Evolutionary conservation across 2,797 vertebrate species (phyloP).

Genomic region (Arremon brunneinucha): DNA sequence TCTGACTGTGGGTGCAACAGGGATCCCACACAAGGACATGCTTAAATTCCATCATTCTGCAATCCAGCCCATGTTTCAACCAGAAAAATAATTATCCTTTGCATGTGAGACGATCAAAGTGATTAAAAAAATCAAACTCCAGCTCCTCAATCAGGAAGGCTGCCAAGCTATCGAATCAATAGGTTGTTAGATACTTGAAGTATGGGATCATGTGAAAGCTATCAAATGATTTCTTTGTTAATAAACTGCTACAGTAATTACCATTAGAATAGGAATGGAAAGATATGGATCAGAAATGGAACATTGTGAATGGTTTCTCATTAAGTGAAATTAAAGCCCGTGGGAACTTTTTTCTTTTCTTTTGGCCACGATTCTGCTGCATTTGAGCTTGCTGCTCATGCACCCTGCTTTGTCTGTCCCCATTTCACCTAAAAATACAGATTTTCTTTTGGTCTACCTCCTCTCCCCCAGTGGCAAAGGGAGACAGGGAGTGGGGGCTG

Average conservation of each 20-base stretch:
- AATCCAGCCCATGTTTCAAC: neutral
- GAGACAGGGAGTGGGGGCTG: neutral
- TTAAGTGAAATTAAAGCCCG: constrained; percentile 43
- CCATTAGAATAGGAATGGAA: constrained; percentile 33
- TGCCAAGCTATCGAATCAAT: constrained; percentile 51
- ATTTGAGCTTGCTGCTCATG: fast-evolving
- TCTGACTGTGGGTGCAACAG: fast-evolving
- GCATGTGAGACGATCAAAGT: neutral
- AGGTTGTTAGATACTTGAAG: constrained; percentile 53
- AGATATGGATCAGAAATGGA: constrained; percentile 51
- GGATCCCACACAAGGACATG: neutral
- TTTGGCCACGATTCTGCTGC: neutral
- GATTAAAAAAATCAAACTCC: neutral
- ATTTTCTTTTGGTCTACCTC: neutral
- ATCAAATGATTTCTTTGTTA: constrained; percentile 60
- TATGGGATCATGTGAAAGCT: constrained; percentile 43
- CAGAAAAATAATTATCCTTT: constrained; percentile 16
- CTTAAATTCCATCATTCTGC: neutral
- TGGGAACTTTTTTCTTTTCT: neutral
- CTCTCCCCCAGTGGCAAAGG: neutral
- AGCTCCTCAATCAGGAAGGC: constrained; percentile 13
- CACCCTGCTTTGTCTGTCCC: neutral
- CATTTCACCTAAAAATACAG: neutral
- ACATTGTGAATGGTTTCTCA: constrained; percentile 27
- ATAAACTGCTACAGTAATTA: constrained; percentile 61